Conservation (phyloP, 2,113 vertebrate species). For the Glareola pratincola region DNA sequence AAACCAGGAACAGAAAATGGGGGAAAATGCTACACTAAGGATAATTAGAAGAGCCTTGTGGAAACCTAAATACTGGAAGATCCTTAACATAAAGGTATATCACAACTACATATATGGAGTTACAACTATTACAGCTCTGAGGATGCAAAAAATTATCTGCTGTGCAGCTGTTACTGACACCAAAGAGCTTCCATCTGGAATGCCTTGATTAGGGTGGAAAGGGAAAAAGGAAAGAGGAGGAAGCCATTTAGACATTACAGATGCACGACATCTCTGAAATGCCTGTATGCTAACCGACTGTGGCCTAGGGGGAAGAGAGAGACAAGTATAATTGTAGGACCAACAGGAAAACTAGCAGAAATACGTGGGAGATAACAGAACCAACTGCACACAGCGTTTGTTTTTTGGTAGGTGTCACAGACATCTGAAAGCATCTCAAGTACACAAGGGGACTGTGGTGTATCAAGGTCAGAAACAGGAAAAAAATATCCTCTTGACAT, state of each 20-base stretch:
- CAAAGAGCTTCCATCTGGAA: conserved; percentile 35
- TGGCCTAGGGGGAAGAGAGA: background rate
- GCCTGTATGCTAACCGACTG: background rate
- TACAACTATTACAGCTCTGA: background rate
- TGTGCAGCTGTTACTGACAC: conserved; percentile 42
- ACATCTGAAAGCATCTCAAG: background rate
- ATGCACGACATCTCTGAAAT: background rate
- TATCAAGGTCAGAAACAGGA: background rate
- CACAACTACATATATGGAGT: background rate
- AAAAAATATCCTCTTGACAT: background rate
- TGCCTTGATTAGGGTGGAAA: background rate
- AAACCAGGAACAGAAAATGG: background rate
- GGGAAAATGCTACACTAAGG: background rate
- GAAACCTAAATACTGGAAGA: background rate
- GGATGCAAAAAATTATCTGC: conserved; percentile 16
- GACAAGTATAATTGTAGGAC: background rate
- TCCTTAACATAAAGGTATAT: background rate
- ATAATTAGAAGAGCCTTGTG: background rate
- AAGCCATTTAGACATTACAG: conserved; percentile 26
- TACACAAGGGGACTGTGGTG: fast-evolving
- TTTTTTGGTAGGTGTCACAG: background rate
- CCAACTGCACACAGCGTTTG: background rate
- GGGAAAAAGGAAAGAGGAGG: conserved; percentile 13
- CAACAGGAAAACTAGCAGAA: background rate
- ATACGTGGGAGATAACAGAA: background rate